Evolutionary conservation across 2,113 vertebrate genomes (phyloP), one percentile per base, ranked within the genome.

Genomic region (Ceuthmochares aereus): DNA sequence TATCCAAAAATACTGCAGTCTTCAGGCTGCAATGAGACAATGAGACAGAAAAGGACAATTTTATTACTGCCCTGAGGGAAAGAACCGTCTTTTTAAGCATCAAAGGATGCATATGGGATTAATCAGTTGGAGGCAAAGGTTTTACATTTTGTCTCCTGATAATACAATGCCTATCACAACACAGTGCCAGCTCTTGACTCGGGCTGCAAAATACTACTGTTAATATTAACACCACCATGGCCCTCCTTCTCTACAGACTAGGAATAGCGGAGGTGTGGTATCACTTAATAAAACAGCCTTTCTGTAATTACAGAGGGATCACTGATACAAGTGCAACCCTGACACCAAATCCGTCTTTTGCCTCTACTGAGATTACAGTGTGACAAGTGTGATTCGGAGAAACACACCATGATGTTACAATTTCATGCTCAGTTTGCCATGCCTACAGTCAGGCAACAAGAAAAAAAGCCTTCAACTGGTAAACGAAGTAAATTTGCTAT

Each of bases 361-460:
- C 93, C 85, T 95, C 83, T 86, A 17, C 62, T 68, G 90, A 93
- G 93, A 92, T 90, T 94, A 90, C 79, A 79, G 90, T 92, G 95
- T 93, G 93, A 96, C 96, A 95, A 95, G 93, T 36, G 90, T 93
- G 96, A 96, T 97, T 91, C 87, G 91, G 93, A 95, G 93, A 94
- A 96, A 95, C 88, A 92, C 90, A 55, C 94, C 92, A 82, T 79
- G 96, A 94, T 96, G 93, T 90, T 81, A 96, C 90, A 96, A 95
- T 97, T 95, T 97, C 93, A 96, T 94, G 94, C 95, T 96, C 93
- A 94, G 92, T 96, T 97, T 97, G 95, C 94, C 93, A 90, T 92
- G 88, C 94, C 95, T 84, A 96, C 92, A 92, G 62, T 58, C 73
- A 95, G 90, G 88, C 86, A 93, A 92, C 40, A 62, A 76, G 84